Base-by-base conservation (phyloP, 2,797 vertebrate species). In the Leptoclinus maculatus region DNA sequence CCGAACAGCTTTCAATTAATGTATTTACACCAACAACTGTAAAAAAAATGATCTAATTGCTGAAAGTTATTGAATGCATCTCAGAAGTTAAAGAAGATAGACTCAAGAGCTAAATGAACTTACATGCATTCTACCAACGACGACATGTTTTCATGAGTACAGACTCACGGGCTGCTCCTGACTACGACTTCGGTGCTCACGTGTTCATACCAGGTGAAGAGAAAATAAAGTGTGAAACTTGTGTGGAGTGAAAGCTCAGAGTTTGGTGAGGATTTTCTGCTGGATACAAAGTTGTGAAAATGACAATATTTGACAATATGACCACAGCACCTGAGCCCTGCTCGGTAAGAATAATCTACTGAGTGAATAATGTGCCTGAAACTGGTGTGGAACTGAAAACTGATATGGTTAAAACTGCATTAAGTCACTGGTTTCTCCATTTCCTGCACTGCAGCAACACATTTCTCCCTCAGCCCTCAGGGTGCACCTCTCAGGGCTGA, bases 391-490 rank as follows among this genome's bases (percentile, higher is more conserved):
- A 63, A 78, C 41, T 59, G 59, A 70, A 74, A 63, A 65, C 12
- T 2, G 32, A 21, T 29, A 41, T 51, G 47, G 53, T 54, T 78
- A 66, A 81, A 84, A 83, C 9, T 4, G 16, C 2, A 32, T 17
- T 9, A 27, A 51, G 66, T 29, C 94, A 21, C 75, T 88, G 76
- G 69, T 85, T 67, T 67, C 6, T 34, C 76, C 11, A 84, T 83
- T 21, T 65, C 69, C 5, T 57, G 25, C n/a, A 41, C 34, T 36
- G 36, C 13, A 2, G 36, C 19, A 13, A 11, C 57, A 27, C 27
- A 27, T 0, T 7, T 63, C 0, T 73, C 82, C 29, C 68, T 12
- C 1, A 32, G 29, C 45, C 39, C 3, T 71, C 34, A 13, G 19
- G 36, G 27, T 53, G 27, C 12, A 13, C 39, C 23, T 79, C 19